A percentile compares a stretch with the other conserved stretches of the same genome.
These are phyloP conservation scores for Alexandromys oeconomus DNA, from an alignment of 2,797 vertebrate species.

Conservation along the genomic window DNA sequence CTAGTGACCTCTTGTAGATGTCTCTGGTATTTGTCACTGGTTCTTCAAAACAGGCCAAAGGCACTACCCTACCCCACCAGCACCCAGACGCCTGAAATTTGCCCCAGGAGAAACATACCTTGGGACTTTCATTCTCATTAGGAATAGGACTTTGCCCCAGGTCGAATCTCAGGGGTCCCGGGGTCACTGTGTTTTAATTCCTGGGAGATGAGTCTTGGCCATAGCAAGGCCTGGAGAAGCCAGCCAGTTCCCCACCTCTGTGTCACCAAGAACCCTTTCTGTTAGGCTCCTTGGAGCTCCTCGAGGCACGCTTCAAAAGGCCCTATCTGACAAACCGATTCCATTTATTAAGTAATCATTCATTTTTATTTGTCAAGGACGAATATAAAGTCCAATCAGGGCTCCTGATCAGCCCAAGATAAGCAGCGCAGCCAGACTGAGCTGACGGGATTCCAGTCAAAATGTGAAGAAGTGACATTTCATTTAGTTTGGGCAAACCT, in stretches of 20 bases:
- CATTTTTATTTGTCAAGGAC: slow-evolving; percentile 82
- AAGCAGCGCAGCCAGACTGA: slow-evolving; percentile 78
- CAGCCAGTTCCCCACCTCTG: not conserved
- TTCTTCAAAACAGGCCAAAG: not conserved
- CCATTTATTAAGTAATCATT: slow-evolving; percentile 80
- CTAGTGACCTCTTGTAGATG: not conserved
- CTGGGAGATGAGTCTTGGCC: not conserved
- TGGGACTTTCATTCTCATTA: not conserved
- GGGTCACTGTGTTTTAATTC: not conserved
- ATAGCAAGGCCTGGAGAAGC: not conserved
- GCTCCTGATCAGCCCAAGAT: slow-evolving; percentile 79
- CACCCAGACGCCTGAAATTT: not conserved
- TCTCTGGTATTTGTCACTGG: not conserved
- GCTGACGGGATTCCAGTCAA: slow-evolving; percentile 77
- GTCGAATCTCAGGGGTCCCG: not conserved
- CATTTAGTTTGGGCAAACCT: slow-evolving; percentile 82
- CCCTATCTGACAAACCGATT: slow-evolving; percentile 66
- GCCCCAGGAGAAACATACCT: not conserved
- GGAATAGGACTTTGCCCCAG: not conserved
- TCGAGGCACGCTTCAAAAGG: slow-evolving; percentile 21
- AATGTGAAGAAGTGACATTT: slow-evolving; percentile 79
- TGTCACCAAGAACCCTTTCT: not conserved
- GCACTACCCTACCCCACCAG: accelerated
- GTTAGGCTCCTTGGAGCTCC: not conserved
- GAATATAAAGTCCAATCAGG: slow-evolving; percentile 73